Base-by-base conservation (phyloP, 2,888 invertebrate species). In the Cephus rjabovi region DNA sequence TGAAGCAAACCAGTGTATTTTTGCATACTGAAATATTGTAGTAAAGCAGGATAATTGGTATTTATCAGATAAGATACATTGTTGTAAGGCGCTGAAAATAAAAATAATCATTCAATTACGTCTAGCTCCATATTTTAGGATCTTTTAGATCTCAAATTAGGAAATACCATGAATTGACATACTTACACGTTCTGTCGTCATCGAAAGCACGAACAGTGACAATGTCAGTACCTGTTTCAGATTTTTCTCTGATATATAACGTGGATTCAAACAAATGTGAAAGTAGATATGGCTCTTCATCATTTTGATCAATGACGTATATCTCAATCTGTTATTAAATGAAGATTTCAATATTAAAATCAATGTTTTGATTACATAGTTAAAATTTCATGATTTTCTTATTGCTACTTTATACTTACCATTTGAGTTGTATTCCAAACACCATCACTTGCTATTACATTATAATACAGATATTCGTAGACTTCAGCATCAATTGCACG, bases 251-350 rank as follows among this genome's bases (percentile, higher is more conserved):
- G 23, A 95, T 91, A 71, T 86, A 84, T 30, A 93, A 90, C 1
- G 86, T 87, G 0, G 85, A 82, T 0, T 91, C 73, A 82, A 92
- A 93, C 69, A 83, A 75, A 0, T 88, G 89, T 23, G 90, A 85
- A 75, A 89, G 86, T 0, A 94, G 73, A 75, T 79, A 74, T n/a
- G 87, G 95, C 23, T 83, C 81, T 85, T 94, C 93, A 89, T 95
- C 94, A 89, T 95, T 95, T 1, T 93, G 93, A 87, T 95, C 95
- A 2, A 93, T 92, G 30, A 95, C 93, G 77, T 89, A 87, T 69
- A 95, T 94, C 23, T 87, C 83, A 80, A 95, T 92, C 95, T 95
- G 88, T 23, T 89, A 85, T 34, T 40, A 75, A 31, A 75, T 79
- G 70, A 77, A 34, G 6, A 70, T 33, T 40, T 23, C 12, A 15